These are phyloP conservation scores for Sorex fumeus DNA, from an alignment of 2,113 vertebrate genomes.

Conservation along the genomic window DNA sequence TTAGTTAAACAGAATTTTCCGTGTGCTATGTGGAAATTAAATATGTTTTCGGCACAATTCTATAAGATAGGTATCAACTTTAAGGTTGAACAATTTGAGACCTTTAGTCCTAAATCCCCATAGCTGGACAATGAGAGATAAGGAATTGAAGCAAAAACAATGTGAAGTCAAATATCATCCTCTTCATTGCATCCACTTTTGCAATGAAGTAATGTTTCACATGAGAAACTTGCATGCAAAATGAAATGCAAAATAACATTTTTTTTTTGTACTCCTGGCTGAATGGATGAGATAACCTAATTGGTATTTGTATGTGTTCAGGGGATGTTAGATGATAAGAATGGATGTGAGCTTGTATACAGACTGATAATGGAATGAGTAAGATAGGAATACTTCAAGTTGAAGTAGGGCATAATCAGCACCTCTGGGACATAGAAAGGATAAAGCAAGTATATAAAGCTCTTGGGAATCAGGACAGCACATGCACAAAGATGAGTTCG, in stretches of 20 bases:
- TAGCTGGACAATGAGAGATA: neutral
- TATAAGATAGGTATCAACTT: neutral
- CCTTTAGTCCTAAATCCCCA: neutral
- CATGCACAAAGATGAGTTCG: neutral
- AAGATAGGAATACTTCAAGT: neutral
- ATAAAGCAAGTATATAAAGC: neutral
- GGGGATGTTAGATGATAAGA: neutral
- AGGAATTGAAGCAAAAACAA: neutral
- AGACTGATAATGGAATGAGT: neutral
- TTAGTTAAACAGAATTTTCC: neutral
- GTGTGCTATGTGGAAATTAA: neutral
- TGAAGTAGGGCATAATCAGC: neutral
- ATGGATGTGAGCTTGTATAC: neutral
- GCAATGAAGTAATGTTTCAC: neutral
- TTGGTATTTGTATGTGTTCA: neutral
- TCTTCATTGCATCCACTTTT: neutral
- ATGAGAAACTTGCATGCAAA: neutral
- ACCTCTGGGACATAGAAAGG: neutral
- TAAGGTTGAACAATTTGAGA: neutral
- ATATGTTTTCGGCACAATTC: neutral
- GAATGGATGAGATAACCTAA: neutral
- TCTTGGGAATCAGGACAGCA: neutral
- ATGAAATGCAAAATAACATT: neutral
- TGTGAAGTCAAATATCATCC: neutral
- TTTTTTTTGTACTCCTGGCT: neutral